Evolutionary conservation across 2,797 vertebrate species (phyloP), one percentile per base, ranked within the genome.

Genomic region (Okamejei kenojei): DNA sequence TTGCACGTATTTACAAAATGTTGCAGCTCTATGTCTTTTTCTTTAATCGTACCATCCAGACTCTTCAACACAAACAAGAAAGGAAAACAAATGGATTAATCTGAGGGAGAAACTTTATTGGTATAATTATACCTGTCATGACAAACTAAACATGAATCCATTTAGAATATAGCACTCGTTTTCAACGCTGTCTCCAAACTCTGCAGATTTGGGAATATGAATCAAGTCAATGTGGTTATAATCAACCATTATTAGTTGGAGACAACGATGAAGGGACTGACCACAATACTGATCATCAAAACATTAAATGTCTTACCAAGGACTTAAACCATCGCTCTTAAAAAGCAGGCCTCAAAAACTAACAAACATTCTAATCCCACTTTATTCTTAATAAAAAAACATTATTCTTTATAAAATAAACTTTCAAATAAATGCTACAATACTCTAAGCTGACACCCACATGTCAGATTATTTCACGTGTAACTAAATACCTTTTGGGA

Each of bases 21-120:
- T 94, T 97, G 96, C 94, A 98, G 95, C 95, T 97, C 97, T 32
- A 95, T 94, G 86, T 98, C 98, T 93, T 98, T 97, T 95, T 97
- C 98, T 94, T 96, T 97, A 94, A 98, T 95, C 71, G 97, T 93
- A 80, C 95, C 94, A 93, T 98, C 96, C 80, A 98, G 96, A 95
- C 96, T 97, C 98, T 99, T 73, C 45, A 77, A 79, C 15, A 8
- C 71, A 73, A 73, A 74, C 1, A 21, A 21, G 17, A 11, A 63
- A 65, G 45, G 35, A 35, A 21, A 9, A 35, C 35, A 3, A 35
- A 65, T 17, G 63, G n/a, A 88, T 13, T 65, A 8, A 0, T 26
- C 6, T 1, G 26, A 54, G 13, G 61, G 58, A 61, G 74, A 10
- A 78, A 10, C 45, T 6, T 26, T 58, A 32, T 7, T 13, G 9